Evolutionary conservation across 2,113 vertebrate species (phyloP).

Genomic region (cattle (Bos taurus)): ARS-UCD2.0 NC_037330.1:51954001-51954500

Average conservation of each 20-base stretch:
- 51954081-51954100: neutral
- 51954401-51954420: neutral
- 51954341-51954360: neutral
- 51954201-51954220: constrained; percentile 41
- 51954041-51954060: constrained; percentile 25
- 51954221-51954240: neutral
- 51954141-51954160: constrained; percentile 55
- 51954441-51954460: neutral
- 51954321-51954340: neutral
- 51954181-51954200: constrained; percentile 33
- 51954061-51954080: constrained; percentile 10
- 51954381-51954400: neutral
- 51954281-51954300: constrained; percentile 28
- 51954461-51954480: neutral
- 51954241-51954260: neutral
- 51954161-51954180: constrained; percentile 23
- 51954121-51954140: constrained; percentile 34
- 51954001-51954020: neutral
- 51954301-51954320: neutral
- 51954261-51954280: neutral
- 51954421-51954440: neutral
- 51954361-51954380: neutral
- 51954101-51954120: constrained; percentile 45
- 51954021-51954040: constrained; percentile 11
- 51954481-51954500: neutral